Evolutionary conservation across 2,888 invertebrate genomes (phyloP).

Genomic region (Acleris sparsana): DNA sequence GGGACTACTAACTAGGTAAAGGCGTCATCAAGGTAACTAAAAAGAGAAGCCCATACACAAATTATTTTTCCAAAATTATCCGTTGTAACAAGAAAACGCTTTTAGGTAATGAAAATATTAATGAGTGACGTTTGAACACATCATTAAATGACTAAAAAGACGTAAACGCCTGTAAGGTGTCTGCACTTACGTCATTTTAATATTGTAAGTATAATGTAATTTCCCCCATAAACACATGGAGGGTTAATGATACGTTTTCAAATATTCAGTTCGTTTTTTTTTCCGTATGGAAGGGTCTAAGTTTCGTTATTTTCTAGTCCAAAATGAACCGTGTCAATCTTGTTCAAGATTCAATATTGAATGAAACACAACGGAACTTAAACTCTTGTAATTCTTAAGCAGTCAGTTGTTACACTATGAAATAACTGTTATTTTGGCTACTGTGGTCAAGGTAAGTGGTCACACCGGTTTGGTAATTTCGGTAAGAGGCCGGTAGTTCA

Average conservation of each 20-base stretch:
- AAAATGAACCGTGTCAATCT: too few relatives aligned
- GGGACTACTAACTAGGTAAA: too few relatives aligned
- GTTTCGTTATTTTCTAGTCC: too few relatives aligned
- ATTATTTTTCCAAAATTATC: constrained; percentile 38
- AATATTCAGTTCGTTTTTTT: constrained; percentile 20
- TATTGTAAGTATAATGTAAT: not conserved
- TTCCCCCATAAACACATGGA: constrained; percentile 2
- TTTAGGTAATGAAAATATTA: constrained; percentile 51
- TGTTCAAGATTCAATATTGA: too few relatives aligned
- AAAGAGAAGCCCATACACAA: not conserved
- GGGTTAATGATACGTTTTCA: constrained; percentile 33
- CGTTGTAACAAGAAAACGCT: constrained; percentile 58
- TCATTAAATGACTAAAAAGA: constrained; percentile 40
- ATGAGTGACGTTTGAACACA: constrained; percentile 56
- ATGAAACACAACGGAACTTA: too few relatives aligned
- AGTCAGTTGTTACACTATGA: constrained; percentile 32
- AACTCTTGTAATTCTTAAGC: too few relatives aligned
- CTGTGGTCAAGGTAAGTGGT: constrained; percentile 21
- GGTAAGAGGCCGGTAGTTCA: not conserved
- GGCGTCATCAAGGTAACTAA: too few relatives aligned
- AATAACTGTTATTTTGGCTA: constrained; percentile 31
- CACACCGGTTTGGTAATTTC: constrained; percentile 13
- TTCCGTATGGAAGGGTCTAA: too few relatives aligned
- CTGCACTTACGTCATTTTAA: not conserved
- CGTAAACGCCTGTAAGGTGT: constrained; percentile 40